Conservation (phyloP, 2,113 vertebrate species). For the Gobiocypris rarus region DNA sequence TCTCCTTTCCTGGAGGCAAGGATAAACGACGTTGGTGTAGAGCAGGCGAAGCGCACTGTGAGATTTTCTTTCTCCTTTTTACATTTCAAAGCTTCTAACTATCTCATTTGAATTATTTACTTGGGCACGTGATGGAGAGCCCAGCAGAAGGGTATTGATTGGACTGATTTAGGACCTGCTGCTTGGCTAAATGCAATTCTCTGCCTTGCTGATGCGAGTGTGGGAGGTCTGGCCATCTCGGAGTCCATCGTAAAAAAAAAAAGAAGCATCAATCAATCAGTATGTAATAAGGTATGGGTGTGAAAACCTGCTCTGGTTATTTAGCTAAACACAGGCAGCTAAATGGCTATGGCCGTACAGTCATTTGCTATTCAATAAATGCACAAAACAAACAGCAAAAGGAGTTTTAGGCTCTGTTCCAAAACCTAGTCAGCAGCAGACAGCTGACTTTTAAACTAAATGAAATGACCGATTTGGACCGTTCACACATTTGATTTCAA, state of each 20-base stretch:
- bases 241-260: slow-evolving; percentile 51
- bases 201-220: slow-evolving; percentile 52
- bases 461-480: background rate
- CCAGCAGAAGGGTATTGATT: slow-evolving; percentile 72
- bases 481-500: background rate
- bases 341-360: slow-evolving; percentile 33
- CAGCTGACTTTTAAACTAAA: background rate
- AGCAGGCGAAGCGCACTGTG: slow-evolving; percentile 59
- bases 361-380: slow-evolving; percentile 40
- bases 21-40: slow-evolving; percentile 53
- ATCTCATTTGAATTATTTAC: slow-evolving; percentile 79
- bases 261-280: slow-evolving; percentile 56
- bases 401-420: slow-evolving; percentile 4
- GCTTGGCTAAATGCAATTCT: slow-evolving; percentile 69
- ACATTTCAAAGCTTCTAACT: slow-evolving; percentile 71
- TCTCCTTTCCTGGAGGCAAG: slow-evolving; percentile 52
- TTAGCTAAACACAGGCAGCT: slow-evolving; percentile 38
- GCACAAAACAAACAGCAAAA: slow-evolving; percentile 1
- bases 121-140: slow-evolving; percentile 69
- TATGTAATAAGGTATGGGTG: slow-evolving; percentile 54
- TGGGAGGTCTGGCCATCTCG: slow-evolving; percentile 61
- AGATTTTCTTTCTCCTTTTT: slow-evolving; percentile 62
- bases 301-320: slow-evolving; percentile 56
- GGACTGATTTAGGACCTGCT: slow-evolving; percentile 72
- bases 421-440: background rate